Evolutionary conservation across 2,888 invertebrate species (phyloP), one percentile per base, ranked within the genome.

Genomic region (Mesorhabditis spiculigera): DNA sequence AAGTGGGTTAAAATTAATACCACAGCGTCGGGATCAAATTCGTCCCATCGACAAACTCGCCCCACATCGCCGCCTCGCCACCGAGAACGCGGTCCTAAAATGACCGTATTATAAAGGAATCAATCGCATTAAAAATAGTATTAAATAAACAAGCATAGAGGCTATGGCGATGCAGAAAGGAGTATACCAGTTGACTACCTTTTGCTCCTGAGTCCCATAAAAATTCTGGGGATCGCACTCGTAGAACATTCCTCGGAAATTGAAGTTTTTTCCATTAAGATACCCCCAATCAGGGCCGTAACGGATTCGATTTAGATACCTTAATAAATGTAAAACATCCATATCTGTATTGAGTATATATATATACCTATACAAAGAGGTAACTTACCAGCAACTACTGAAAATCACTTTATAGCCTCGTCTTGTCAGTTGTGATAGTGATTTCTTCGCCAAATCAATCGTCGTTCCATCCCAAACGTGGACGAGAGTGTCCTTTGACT

Each of bases 61-160:
- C 90, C 94, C 94, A 95, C 45, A 95, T 91, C 82, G 93, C 93
- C 0, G 93, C 93, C 86, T 94, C 94, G 0, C 95, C 94, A 0
- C 95, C 95, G n/a, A 93, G 86, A 43, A 95, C 90, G 68, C 91
- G 87, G 4, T 67, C 71, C 71, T 71, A 66, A 58, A 71, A 64
- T 50, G 6, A 10, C 13, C 6, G 6, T 50, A 6, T 50, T 50
- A 10, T n/a, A n/a, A 10, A 10, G n/a, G n/a, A n/a, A n/a, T n/a
- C n/a, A n/a, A n/a, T n/a, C n/a, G n/a, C n/a, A n/a, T n/a, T n/a
- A n/a, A n/a, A n/a, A n/a, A n/a, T n/a, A 50, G 13, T 10, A 10
- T 50, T 10, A 10, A 50, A 50, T 50, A 10, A 50, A 50, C 58
- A 10, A 50, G 8, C 13, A 13, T 6, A 50, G 13, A 50, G 8